These are phyloP conservation scores for Dufourea novaeangliae DNA, from an alignment of 1,140 invertebrate species.

Conservation along the genomic window DNA sequence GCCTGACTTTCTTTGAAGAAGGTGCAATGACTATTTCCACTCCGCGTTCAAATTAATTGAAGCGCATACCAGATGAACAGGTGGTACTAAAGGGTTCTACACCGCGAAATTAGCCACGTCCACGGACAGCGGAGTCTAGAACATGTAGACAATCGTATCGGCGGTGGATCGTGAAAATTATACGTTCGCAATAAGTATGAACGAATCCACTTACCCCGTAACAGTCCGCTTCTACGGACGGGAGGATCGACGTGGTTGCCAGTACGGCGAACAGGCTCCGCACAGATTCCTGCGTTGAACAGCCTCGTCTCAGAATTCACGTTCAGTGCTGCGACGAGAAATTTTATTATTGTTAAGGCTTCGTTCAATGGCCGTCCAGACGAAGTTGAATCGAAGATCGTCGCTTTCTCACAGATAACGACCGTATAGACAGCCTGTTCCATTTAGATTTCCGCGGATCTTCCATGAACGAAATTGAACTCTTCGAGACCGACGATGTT, in stretches of 20 bases:
- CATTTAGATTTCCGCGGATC: neutral
- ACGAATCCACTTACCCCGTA: constrained; percentile 19
- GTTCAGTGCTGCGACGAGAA: neutral
- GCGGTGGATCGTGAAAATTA: constrained; percentile 10
- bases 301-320: neutral
- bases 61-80: constrained; percentile 12
- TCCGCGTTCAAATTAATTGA: constrained; percentile 26
- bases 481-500: neutral
- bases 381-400: neutral
- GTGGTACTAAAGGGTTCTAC: neutral
- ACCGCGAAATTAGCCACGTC: neutral
- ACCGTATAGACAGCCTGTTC: neutral
- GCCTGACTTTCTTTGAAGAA: constrained; percentile 11
- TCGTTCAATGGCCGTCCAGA: neutral
- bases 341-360: neutral
- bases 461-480: neutral
- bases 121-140: no score
- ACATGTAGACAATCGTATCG: neutral
- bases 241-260: neutral
- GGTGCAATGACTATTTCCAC: constrained; percentile 15
- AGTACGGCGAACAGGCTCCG: neutral
- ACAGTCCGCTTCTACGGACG: neutral
- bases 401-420: neutral
- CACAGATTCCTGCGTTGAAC: neutral
- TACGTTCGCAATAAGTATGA: neutral